Evolutionary conservation across 1,140 invertebrate species (phyloP).

Genomic region (Pachyrhynchus sulphureomaculatus): DNA sequence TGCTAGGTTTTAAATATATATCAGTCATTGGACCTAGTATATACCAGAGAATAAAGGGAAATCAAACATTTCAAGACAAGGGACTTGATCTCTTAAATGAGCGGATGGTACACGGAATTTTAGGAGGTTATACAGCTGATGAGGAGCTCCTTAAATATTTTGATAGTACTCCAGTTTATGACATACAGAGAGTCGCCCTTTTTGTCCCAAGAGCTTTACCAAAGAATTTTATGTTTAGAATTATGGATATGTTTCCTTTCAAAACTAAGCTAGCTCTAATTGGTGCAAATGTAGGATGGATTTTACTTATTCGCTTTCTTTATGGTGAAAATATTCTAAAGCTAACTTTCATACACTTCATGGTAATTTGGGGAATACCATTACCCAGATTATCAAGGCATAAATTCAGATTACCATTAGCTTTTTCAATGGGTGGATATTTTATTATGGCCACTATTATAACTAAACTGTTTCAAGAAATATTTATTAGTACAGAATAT

Average conservation of each 20-base stretch:
- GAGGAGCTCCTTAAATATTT: neutral
- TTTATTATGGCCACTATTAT: neutral
- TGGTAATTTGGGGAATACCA: neutral
- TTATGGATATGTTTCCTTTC: neutral
- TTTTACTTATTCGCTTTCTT: neutral
- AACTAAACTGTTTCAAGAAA: neutral
- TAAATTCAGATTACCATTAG: constrained; percentile 2
- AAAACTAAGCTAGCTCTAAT: neutral
- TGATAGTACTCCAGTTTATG: neutral
- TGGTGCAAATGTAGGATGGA: neutral
- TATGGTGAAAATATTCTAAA: neutral
- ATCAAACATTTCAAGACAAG: neutral
- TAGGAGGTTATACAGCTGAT: neutral
- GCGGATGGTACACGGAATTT: neutral
- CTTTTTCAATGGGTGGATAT: neutral
- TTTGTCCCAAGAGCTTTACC: neutral
- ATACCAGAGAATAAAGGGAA: neutral
- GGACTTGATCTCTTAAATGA: neutral
- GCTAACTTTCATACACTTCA: neutral
- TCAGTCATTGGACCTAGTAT: neutral
- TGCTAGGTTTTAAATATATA: neutral
- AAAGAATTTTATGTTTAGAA: neutral
- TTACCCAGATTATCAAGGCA: neutral
- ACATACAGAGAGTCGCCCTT: neutral
- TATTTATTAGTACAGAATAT: neutral